Conservation (phyloP, 2,797 vertebrate species). For the Liparis tanakae region DNA sequence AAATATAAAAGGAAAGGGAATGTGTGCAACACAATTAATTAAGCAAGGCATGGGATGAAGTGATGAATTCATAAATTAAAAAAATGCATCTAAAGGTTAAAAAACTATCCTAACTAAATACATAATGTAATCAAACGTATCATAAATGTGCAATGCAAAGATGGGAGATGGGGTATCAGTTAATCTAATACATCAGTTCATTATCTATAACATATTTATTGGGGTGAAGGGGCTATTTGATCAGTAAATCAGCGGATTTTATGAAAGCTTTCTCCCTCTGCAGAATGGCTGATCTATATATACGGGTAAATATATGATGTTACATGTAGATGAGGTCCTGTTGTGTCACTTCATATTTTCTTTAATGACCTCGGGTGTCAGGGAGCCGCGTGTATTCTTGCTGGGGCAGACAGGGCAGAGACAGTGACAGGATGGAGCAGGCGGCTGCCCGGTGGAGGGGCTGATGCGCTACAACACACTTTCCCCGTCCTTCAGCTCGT, state of each 20-base stretch:
- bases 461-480: constrained; percentile 63
- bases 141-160: background rate
- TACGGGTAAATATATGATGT: background rate
- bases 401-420: constrained; percentile 45
- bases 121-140: background rate
- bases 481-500: constrained; percentile 64
- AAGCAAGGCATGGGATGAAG: background rate
- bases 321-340: background rate
- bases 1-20: background rate
- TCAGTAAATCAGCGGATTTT: background rate
- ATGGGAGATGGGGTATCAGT: background rate
- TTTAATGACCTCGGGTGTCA: constrained; percentile 46
- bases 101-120: background rate
- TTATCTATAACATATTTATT: constrained; percentile 16
- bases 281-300: background rate
- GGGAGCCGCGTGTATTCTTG: constrained; percentile 36
- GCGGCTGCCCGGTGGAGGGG: constrained; percentile 65
- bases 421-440: constrained; percentile 55
- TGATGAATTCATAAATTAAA: background rate
- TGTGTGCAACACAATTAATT: background rate
- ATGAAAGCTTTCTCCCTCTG: background rate
- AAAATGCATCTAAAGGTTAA: background rate
- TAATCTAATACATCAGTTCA: background rate
- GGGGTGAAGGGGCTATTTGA: constrained; percentile 6
- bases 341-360: constrained; percentile 16